A percentile compares a stretch with the other conserved stretches of the same genome.
Evolutionary conservation across 2,888 invertebrate genomes (phyloP).

Genomic region (Colletes collaris): DNA sequence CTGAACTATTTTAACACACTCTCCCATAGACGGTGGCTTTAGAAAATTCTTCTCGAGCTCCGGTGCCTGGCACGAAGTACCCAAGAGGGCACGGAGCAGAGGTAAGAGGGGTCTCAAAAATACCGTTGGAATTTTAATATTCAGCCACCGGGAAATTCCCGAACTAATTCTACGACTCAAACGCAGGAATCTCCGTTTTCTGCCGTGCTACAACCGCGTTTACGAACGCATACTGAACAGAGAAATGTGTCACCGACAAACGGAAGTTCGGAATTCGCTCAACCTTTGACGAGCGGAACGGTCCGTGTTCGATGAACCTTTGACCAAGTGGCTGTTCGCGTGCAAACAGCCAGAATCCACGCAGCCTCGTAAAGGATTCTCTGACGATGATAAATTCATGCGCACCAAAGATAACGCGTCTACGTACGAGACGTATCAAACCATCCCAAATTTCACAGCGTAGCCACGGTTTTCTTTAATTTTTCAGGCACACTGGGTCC

Average conservation of each 20-base stretch:
- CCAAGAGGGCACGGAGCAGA: background rate
- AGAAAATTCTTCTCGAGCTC: constrained; percentile 19
- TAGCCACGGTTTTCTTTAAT: too few species aligned
- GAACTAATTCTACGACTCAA: constrained; percentile 27
- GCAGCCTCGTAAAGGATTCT: constrained; percentile 62
- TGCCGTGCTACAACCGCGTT: constrained; percentile 10
- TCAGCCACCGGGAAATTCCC: constrained; percentile 9
- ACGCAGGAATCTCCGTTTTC: constrained; percentile 45
- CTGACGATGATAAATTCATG: constrained; percentile 68
- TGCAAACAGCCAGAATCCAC: constrained; percentile 42
- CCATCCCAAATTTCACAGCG: too few species aligned
- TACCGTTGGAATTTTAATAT: constrained; percentile 13
- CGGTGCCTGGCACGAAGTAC: too few species aligned
- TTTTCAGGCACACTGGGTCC: too few species aligned
- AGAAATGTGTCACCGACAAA: constrained; percentile 66
- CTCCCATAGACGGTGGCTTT: background rate
- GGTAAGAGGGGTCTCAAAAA: background rate
- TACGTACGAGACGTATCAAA: too few species aligned
- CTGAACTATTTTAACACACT: constrained; percentile 44
- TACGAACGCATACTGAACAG: constrained; percentile 30
- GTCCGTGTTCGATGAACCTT: constrained; percentile 66
- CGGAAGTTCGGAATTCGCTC: constrained; percentile 76
- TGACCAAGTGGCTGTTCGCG: constrained; percentile 52
- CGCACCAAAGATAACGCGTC: constrained; percentile 6
- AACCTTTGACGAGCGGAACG: constrained; percentile 69